A percentile compares a stretch with the other conserved stretches of the same genome.
These are phyloP conservation scores for Trissolcus japonicus DNA, from an alignment of 2,888 invertebrate species.

Conservation along the genomic window DNA sequence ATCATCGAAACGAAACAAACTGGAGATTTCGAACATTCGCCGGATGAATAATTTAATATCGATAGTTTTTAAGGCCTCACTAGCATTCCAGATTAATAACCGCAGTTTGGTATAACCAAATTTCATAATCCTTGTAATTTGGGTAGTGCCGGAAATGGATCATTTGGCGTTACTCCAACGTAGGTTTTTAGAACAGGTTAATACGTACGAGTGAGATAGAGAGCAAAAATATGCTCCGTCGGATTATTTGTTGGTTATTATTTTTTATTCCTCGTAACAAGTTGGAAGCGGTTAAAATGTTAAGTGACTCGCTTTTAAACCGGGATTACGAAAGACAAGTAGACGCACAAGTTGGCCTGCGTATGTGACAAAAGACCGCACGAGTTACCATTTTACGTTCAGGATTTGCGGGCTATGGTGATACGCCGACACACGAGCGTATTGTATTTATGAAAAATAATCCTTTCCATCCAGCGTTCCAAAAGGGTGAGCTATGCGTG, in stretches of 20 bases:
- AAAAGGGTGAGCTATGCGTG: constrained; percentile 33
- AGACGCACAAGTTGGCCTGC: constrained; percentile 36
- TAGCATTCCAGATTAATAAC: constrained; percentile 1
- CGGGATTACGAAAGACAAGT: constrained; percentile 55
- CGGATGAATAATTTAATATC: background rate
- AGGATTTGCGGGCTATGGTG: constrained; percentile 38
- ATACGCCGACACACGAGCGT: constrained; percentile 53
- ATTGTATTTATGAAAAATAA: constrained; percentile 73
- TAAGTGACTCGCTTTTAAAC: constrained; percentile 57
- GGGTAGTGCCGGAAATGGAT: constrained; percentile 57
- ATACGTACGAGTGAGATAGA: constrained; percentile 18
- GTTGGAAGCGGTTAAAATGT: constrained; percentile 57
- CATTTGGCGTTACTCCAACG: constrained; percentile 58
- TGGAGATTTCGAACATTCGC: too few species aligned
- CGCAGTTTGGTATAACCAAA: constrained; percentile 9
- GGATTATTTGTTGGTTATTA: constrained; percentile 49
- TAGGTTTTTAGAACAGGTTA: constrained; percentile 45
- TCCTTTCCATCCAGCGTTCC: constrained; percentile 64
- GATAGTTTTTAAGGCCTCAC: background rate
- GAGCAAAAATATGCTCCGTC: constrained; percentile 39
- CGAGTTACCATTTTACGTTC: constrained; percentile 56
- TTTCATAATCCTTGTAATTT: constrained; percentile 51
- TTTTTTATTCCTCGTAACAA: constrained; percentile 37
- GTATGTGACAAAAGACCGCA: constrained; percentile 44
- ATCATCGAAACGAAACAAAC: too few species aligned